A percentile compares a stretch with the other conserved stretches of the same genome.
phyloP scores from a whole-genome alignment of 2,797 vertebrate species.

The Cossypha polioptera region DNA sequence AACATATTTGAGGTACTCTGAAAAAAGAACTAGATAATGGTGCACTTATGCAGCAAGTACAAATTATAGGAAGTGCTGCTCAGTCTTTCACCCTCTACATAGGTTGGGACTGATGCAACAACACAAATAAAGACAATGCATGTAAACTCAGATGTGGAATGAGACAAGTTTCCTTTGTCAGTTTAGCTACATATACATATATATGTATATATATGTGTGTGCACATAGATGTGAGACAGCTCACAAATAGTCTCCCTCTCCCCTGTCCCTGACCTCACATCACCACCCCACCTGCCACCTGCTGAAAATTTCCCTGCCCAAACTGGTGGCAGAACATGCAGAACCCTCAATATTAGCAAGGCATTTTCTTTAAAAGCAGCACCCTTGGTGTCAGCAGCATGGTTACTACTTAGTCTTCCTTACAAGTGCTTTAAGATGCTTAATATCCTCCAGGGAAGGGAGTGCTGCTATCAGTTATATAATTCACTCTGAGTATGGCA shows the following conservation, averaged over 20 bases:
- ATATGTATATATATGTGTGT: no score
- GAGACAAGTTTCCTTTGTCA: background rate
- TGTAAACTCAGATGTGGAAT: background rate
- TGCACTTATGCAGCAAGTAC: background rate
- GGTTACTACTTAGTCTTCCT: background rate
- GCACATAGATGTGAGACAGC: accelerated
- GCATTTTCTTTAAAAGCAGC: background rate
- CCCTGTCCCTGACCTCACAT: accelerated
- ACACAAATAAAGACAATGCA: background rate
- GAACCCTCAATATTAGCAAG: background rate
- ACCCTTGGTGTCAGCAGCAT: background rate
- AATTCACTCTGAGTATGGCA: background rate
- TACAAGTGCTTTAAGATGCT: background rate
- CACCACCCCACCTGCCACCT: background rate
- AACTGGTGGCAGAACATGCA: background rate
- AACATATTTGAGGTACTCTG: background rate
- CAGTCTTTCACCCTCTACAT: background rate
- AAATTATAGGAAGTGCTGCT: background rate
- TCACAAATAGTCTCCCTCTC: background rate
- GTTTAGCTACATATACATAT: background rate
- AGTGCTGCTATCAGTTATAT: background rate
- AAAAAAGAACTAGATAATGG: background rate
- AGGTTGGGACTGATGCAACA: background rate
- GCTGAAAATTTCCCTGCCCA: background rate
- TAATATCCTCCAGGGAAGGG: background rate